Evolutionary conservation across 1,140 invertebrate genomes (phyloP), one percentile per base, ranked within the genome.

Genomic region (Thaumatotibia leucotreta): DNA sequence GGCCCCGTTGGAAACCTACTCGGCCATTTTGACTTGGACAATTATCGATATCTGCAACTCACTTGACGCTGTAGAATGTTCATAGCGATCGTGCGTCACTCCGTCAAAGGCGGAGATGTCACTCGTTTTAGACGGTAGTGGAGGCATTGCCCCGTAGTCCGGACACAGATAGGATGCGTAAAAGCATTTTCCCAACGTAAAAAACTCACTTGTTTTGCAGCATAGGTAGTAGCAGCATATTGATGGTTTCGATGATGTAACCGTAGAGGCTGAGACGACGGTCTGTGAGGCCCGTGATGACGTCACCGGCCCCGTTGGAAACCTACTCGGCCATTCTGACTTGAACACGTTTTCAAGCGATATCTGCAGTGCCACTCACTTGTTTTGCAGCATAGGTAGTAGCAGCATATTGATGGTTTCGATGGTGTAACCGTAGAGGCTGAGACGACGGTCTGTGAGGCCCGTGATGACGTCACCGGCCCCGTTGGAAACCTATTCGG

Each of bases 191-290:
- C n/a, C n/a, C n/a, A n/a, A n/a, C n/a, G n/a, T n/a, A n/a, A n/a
- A n/a, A n/a, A n/a, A 93, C 94, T 92, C 92, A 98, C 97, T 98
- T 98, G 69, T 97, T 98, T 79, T 96, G 95, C 69, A 99, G 95
- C 98, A 99, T 99, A 1, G 98, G 98, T 54, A 99, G 83, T 10
- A 99, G 91, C 10, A 99, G 92, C 92, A 99, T 94, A 77, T 97
- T 97, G 78, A 99, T 96, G 2, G 97, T 98, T 91, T 99, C 99
- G 35, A 98, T 95, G 4, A 97, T 99, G 87, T 98, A 99, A 35
- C 97, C 97, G 83, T 97, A 99, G 29, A 99, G 92, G 2, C 96
- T 94, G 1, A 99, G 92, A 22, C 98, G 92, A 61, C 96, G 95
- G 86, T 99, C 98, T 4, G 91, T 93, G 86, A 92, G 93, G 75